Evolutionary conservation across 1,140 invertebrate species (phyloP).

Genomic region (Rhyzopertha dominica): DNA sequence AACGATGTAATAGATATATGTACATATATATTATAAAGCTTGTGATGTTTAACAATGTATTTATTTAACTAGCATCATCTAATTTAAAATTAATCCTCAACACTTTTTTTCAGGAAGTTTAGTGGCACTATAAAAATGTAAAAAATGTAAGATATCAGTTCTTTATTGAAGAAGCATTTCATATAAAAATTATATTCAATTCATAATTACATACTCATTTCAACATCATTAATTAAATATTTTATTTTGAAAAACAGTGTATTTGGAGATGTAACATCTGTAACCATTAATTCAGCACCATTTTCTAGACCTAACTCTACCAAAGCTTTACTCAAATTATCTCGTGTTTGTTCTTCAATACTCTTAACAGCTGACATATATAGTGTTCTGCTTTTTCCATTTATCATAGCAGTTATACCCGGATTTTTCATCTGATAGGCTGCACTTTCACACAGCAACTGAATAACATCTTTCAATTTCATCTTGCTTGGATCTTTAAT

Average conservation of each 20-base stretch:
- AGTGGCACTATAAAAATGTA: too few species aligned
- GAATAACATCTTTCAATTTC: slow-evolving; percentile 81
- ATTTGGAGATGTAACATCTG: slow-evolving; percentile 83
- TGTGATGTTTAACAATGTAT: too few species aligned
- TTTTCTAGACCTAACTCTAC: slow-evolving; percentile 75
- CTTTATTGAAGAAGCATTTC: slow-evolving; percentile 10
- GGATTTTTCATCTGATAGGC: slow-evolving; percentile 86
- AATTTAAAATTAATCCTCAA: too few species aligned
- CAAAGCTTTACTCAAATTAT: slow-evolving; percentile 83
- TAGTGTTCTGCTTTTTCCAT: slow-evolving; percentile 84
- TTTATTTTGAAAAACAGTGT: slow-evolving; percentile 67
- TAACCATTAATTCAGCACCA: slow-evolving; percentile 81
- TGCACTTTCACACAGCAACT: slow-evolving; percentile 66
- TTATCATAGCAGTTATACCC: slow-evolving; percentile 69
- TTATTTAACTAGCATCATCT: too few species aligned
- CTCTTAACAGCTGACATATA: slow-evolving; percentile 88
- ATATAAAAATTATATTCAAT: slow-evolving; percentile 11
- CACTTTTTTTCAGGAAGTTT: too few species aligned
- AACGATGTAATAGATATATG: too few species aligned
- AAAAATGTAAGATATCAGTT: too few species aligned
- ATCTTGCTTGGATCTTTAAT: slow-evolving; percentile 61
- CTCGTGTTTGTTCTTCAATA: slow-evolving; percentile 81
- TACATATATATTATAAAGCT: too few species aligned
- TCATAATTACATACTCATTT: slow-evolving; percentile 41
- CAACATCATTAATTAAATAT: slow-evolving; percentile 52